Percentiles rank a stretch among this genome's conserved stretches.
These are phyloP conservation scores for Pachypeltis micranthus DNA, from an alignment of 1,140 invertebrate species.

Conservation along the genomic window DNA sequence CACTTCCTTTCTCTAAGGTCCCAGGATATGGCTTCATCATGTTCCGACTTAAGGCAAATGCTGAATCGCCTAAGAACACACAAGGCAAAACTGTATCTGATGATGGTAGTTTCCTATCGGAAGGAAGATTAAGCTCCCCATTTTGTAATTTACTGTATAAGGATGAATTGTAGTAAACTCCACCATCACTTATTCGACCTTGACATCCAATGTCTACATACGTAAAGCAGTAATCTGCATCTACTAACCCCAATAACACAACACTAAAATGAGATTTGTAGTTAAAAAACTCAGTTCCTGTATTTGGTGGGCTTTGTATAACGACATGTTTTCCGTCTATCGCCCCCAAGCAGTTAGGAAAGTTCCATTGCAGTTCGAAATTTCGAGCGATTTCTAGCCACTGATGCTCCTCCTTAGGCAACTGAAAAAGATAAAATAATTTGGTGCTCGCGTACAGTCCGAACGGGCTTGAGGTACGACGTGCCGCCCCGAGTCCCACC, in stretches of 20 bases:
- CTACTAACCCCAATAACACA: slow-evolving; percentile 38
- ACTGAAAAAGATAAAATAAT: no score
- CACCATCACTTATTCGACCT: slow-evolving; percentile 33
- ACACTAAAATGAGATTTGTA: slow-evolving; percentile 38
- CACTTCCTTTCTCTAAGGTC: slow-evolving; percentile 17
- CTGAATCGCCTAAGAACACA: slow-evolving; percentile 33
- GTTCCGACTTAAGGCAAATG: slow-evolving; percentile 31
- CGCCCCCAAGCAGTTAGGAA: slow-evolving; percentile 32
- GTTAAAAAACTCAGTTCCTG: slow-evolving; percentile 35
- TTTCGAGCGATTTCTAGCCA: slow-evolving; percentile 6
- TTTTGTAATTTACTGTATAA: slow-evolving; percentile 16
- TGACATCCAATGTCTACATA: slow-evolving; percentile 36
- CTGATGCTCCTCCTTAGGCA: no score
- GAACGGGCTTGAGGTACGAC: no score
- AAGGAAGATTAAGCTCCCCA: slow-evolving; percentile 12
- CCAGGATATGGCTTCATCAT: slow-evolving; percentile 33
- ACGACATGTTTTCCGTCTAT: slow-evolving; percentile 36
- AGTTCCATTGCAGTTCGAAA: slow-evolving; percentile 22
- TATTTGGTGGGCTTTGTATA: slow-evolving; percentile 30
- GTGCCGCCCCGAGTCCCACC: no score
- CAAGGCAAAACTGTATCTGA: slow-evolving; percentile 23
- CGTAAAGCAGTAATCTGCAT: slow-evolving; percentile 37
- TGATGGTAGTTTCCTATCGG: no score
- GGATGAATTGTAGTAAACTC: no score
- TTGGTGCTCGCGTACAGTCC: no score